A percentile compares a stretch with the other conserved stretches of the same genome.
Evolutionary conservation across 1,140 invertebrate genomes (phyloP).

Genomic region (Mesaphorura yosii): DNA sequence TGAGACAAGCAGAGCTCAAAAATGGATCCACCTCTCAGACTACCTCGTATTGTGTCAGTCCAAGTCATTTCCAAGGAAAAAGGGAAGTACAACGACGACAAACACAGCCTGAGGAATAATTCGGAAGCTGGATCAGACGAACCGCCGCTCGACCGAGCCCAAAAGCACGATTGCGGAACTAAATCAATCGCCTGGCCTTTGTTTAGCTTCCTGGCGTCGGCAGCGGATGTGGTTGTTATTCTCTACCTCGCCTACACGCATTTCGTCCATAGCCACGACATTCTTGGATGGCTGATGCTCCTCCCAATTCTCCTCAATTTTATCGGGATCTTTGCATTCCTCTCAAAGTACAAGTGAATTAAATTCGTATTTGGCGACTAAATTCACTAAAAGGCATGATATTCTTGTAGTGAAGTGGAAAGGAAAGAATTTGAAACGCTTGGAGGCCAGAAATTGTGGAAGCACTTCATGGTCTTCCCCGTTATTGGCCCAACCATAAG

Average conservation of each 20-base stretch:
- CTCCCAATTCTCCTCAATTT: slow-evolving; percentile 21
- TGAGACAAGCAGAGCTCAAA: too few relatives aligned
- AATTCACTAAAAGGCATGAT: too few relatives aligned
- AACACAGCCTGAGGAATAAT: too few relatives aligned
- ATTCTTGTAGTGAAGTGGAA: slow-evolving; percentile 7
- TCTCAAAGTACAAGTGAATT: slow-evolving; percentile 19
- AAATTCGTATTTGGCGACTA: too few relatives aligned
- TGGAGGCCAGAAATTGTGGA: not conserved
- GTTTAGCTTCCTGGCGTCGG: slow-evolving; percentile 12
- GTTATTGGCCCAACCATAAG: slow-evolving; percentile 10
- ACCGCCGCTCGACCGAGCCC: too few relatives aligned
- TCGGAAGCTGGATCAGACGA: too few relatives aligned
- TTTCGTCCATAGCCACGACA: slow-evolving; percentile 12
- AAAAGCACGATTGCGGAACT: too few relatives aligned
- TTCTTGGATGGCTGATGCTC: slow-evolving; percentile 17
- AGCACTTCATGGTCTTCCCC: slow-evolving; percentile 15
- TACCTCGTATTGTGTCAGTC: too few relatives aligned
- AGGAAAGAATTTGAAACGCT: slow-evolving; percentile 11
- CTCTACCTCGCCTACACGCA: slow-evolving; percentile 13
- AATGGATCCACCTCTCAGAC: too few relatives aligned
- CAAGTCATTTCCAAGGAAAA: too few relatives aligned
- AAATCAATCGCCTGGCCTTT: slow-evolving; percentile 15
- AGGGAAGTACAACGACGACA: too few relatives aligned
- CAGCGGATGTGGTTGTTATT: slow-evolving; percentile 17
- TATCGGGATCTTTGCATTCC: slow-evolving; percentile 19